Conservation (phyloP, 2,888 invertebrate species). For the Himalopsyche anomala region DNA sequence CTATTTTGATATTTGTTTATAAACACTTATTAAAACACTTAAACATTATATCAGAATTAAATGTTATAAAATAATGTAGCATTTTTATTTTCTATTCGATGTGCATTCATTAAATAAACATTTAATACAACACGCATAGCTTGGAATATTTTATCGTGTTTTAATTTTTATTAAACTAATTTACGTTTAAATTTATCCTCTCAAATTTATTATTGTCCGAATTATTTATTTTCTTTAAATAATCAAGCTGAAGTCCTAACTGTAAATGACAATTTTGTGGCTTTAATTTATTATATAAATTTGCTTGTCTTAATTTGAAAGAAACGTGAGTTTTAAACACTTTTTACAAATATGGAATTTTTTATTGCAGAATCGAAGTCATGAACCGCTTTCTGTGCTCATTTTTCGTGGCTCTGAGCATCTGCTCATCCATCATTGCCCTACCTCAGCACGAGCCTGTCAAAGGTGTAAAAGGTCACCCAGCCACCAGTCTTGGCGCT, state of each 20-base stretch:
- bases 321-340: neutral
- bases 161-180: slow-evolving; percentile 1
- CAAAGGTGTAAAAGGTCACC: slow-evolving; percentile 50
- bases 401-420: slow-evolving; percentile 38
- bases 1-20: too few relatives aligned
- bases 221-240: too few relatives aligned
- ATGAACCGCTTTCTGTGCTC: slow-evolving; percentile 38
- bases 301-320: too few relatives aligned
- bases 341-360: neutral
- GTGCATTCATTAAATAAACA: too few relatives aligned
- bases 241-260: too few relatives aligned
- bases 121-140: neutral
- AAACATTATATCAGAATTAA: too few relatives aligned
- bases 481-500: slow-evolving; percentile 26
- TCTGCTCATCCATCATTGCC: slow-evolving; percentile 41
- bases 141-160: neutral
- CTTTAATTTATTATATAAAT: too few relatives aligned
- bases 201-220: too few relatives aligned
- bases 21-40: too few relatives aligned
- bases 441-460: slow-evolving; percentile 55
- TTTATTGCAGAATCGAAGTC: slow-evolving; percentile 8
- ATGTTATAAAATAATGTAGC: too few relatives aligned
- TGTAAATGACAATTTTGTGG: too few relatives aligned
- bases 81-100: too few relatives aligned
- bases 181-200: neutral